Conservation (phyloP, 1,140 invertebrate species). For the Neotoxoptera formosana region DNA sequence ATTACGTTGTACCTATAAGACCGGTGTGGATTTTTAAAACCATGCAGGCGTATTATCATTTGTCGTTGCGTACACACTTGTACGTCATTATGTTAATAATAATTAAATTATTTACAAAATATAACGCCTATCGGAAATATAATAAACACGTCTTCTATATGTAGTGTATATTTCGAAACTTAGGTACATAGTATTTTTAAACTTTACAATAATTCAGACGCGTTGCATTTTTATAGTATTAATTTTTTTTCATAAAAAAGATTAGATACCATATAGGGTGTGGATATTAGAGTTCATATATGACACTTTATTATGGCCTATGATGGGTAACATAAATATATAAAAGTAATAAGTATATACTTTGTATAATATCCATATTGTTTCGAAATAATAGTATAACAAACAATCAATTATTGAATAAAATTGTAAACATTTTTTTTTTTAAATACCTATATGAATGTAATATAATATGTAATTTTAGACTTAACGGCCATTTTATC, state of each 20-base stretch:
- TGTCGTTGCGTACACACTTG: background rate
- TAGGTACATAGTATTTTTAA: background rate
- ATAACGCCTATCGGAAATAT: background rate
- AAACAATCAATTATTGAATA: background rate
- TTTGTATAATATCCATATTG: background rate
- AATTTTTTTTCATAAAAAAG: background rate
- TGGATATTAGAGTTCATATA: background rate
- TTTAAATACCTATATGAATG: background rate
- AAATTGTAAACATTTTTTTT: background rate
- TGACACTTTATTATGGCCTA: background rate
- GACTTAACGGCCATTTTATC: background rate
- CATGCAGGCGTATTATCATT: background rate
- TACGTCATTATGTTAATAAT: background rate
- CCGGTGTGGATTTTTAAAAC: background rate
- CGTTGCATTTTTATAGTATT: no score
- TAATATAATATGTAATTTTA: background rate
- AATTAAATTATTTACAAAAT: background rate
- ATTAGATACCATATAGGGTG: background rate
- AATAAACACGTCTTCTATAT: background rate
- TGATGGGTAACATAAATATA: background rate
- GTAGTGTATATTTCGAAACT: background rate
- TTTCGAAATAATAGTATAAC: background rate
- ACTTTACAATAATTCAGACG: no score
- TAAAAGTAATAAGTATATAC: background rate
- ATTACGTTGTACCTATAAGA: background rate